phyloP scores from a whole-genome alignment of 2,888 invertebrate genomes.

The Epistrophe grossulariae region DNA sequence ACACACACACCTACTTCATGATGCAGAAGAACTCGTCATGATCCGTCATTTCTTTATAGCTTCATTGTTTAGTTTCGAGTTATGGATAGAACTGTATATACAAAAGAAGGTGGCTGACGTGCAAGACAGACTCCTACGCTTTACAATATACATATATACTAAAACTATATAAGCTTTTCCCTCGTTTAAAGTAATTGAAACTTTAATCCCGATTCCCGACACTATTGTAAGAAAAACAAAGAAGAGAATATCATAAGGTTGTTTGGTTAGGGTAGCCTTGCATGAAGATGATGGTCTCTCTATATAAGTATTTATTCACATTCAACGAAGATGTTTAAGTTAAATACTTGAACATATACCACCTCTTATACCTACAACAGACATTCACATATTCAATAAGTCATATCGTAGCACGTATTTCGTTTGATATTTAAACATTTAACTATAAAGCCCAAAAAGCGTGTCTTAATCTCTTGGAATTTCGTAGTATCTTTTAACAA shows the following conservation, averaged over 20 bases:
- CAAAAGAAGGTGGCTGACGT: constrained; percentile 1
- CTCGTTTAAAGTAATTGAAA: constrained; percentile 55
- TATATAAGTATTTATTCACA: not conserved
- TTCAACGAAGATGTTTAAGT: constrained; percentile 20
- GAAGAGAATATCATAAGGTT: not conserved
- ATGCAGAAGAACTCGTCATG: constrained; percentile 10
- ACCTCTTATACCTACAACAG: not conserved
- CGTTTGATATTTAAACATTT: constrained; percentile 31
- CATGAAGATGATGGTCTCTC: constrained; percentile 15
- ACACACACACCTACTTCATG: not conserved
- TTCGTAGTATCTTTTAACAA: constrained; percentile 1
- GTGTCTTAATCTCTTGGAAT: constrained; percentile 21
- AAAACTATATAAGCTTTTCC: constrained; percentile 8
- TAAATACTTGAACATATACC: not conserved
- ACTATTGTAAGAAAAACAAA: constrained; percentile 32
- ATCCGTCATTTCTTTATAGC: constrained; percentile 38
- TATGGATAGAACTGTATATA: not conserved
- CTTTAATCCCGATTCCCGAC: constrained; percentile 39
- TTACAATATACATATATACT: not conserved
- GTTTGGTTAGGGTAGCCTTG: not conserved
- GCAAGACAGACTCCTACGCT: constrained; percentile 22
- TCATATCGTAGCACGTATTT: not conserved
- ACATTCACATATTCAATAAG: constrained; percentile 2
- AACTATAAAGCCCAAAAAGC: constrained; percentile 5
- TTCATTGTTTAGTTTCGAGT: constrained; percentile 12